Conservation (phyloP, 2,797 vertebrate species). For the Myiothlypis chrysogaster region DNA sequence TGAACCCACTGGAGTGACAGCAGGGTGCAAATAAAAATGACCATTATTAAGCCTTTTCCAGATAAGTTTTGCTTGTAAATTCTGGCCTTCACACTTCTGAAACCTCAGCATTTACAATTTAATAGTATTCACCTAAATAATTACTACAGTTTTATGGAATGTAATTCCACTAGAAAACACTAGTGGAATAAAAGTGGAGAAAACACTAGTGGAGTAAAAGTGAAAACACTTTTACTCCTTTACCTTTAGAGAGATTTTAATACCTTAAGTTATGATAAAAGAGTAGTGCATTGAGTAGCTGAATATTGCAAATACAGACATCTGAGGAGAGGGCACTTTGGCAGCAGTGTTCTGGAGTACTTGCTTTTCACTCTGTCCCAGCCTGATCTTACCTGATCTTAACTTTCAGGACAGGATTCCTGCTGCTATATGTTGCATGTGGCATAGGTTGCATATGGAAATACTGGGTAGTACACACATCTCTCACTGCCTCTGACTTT, state of each 20-base stretch:
- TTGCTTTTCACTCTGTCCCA: neutral
- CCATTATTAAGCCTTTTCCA: neutral
- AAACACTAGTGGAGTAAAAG: too few species aligned
- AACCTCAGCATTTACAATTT: neutral
- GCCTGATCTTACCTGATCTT: neutral
- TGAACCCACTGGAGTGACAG: neutral
- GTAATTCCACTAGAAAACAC: neutral
- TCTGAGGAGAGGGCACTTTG: neutral
- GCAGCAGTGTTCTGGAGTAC: neutral
- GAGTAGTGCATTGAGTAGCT: neutral
- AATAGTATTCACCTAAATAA: neutral
- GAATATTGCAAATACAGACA: neutral
- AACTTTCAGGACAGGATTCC: neutral
- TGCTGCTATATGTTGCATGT: rapidly evolving
- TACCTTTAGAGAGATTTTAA: neutral
- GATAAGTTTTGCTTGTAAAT: neutral
- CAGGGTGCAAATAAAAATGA: neutral
- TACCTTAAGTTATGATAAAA: neutral
- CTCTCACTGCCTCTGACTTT: neutral
- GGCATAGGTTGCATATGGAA: neutral
- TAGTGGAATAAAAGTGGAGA: too few species aligned
- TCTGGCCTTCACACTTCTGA: neutral
- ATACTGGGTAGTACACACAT: neutral
- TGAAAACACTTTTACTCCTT: neutral
- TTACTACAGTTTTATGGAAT: neutral